Percentiles rank a stretch among this genome's conserved stretches.
Conservation (phyloP, 2,797 vertebrate genomes). For the Enteromius fasciolatus region DNA sequence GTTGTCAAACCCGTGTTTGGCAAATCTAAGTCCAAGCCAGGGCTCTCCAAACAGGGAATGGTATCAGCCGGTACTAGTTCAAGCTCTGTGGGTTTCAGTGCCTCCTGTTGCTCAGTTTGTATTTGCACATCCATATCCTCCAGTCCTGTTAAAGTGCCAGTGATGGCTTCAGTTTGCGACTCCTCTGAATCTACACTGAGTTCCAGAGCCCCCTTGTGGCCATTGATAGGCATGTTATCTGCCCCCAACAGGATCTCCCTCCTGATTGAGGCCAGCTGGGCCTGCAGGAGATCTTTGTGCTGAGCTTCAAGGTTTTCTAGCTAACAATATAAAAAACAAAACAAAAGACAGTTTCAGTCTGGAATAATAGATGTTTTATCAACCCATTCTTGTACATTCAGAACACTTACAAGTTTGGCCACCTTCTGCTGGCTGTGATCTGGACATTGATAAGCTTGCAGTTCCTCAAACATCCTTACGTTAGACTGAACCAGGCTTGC, state of each 20-base stretch:
- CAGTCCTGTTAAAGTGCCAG: constrained; percentile 44
- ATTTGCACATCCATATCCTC: constrained; percentile 58
- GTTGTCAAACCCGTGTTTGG: constrained; percentile 37
- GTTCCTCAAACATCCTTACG: constrained; percentile 63
- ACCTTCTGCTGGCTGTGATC: constrained; percentile 63
- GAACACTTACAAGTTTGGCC: constrained; percentile 61
- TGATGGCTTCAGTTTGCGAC: constrained; percentile 30
- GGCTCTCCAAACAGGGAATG: constrained; percentile 37
- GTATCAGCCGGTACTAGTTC: constrained; percentile 11
- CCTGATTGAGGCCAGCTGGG: constrained; percentile 56
- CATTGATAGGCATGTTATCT: constrained; percentile 39
- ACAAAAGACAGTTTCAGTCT: neutral
- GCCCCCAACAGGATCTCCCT: constrained; percentile 56
- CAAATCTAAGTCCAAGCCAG: constrained; percentile 26
- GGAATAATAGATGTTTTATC: neutral
- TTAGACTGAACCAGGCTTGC: constrained; percentile 59
- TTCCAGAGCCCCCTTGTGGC: constrained; percentile 49
- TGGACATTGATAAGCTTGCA: constrained; percentile 55
- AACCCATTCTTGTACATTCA: too few species aligned
- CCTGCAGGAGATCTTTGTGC: constrained; percentile 58
- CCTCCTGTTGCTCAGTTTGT: constrained; percentile 42
- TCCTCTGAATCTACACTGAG: constrained; percentile 42
- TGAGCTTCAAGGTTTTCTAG: constrained; percentile 59
- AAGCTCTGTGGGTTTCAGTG: constrained; percentile 34
- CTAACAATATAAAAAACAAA: constrained; percentile 32